Base-by-base conservation (phyloP, 1,140 invertebrate species). In the Brachionus manjavacas region DNA sequence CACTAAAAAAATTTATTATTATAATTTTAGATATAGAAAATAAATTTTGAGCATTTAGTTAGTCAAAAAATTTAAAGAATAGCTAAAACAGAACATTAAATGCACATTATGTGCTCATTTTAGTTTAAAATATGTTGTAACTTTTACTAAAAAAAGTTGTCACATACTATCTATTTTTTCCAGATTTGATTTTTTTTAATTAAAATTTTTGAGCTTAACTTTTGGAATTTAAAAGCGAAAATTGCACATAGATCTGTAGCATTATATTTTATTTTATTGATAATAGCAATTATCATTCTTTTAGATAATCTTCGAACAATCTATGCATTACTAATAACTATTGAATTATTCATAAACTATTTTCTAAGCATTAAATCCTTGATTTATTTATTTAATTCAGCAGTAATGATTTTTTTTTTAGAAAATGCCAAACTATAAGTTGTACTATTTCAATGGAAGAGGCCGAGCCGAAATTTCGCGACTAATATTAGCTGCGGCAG, bases 391-490 rank as follows among this genome's bases (percentile, higher is more conserved):
- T 55, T 55, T 55, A 23, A 7, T 55, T 55, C 16, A n/a, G 31
- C 14, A 23, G 35, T 72, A 72, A 8, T n/a, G n/a, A n/a, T 72
- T 39, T 72, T 6, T 35, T 39, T 7, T 72, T 31, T 72, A 39
- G 20, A 76, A 76, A 46, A 81, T 81, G 79, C 16, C 52, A 60
- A 16, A 31, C 20, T 81, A 81, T 43, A 87, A 86, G 52, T 84
- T 87, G 25, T 41, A 78, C 43, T 88, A 88, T 84, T 88, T 88
- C 64, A 85, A 87, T 52, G 83, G 84, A 6, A 66, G 85, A 16
- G 88, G 85, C 14, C 70, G 86, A 8, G 88, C 86, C 1, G 88
- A 88, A 84, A 20, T 87, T 1, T 72, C 79, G 12, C 85, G 88
- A 0, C 41, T 87, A 28, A 8, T 86, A 23, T 86, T 85, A 20